A percentile compares a stretch with the other conserved stretches of the same genome.
Conservation (phyloP, 2,113 vertebrate genomes). For the Gila orcuttii region DNA sequence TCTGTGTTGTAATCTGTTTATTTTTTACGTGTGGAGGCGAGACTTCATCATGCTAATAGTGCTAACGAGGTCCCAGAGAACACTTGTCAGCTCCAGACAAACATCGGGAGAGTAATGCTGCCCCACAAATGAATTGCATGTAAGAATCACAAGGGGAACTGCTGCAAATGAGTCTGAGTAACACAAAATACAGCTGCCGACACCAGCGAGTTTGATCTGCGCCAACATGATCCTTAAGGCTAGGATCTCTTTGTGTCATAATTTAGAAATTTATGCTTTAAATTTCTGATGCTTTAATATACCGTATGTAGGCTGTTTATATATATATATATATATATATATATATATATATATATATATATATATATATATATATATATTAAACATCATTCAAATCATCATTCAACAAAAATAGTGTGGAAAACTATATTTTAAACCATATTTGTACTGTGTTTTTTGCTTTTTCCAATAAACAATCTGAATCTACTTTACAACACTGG, state of each 20-base stretch:
- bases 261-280: not conserved
- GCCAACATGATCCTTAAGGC: not conserved
- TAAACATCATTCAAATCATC: no score
- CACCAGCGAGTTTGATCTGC: not conserved
- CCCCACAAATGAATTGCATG: constrained; percentile 28
- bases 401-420: no score
- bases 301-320: not conserved
- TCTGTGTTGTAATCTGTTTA: constrained; percentile 51
- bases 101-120: constrained; percentile 38
- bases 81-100: constrained; percentile 48
- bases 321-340: no score
- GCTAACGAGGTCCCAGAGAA: constrained; percentile 59
- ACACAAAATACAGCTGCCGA: not conserved
- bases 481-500: no score
- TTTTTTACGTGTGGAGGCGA: constrained; percentile 27
- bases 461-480: no score
- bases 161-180: not conserved
- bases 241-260: no score
- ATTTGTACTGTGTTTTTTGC: no score
- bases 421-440: no score
- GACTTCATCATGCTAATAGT: constrained; percentile 58
- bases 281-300: not conserved
- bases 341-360: not conserved
- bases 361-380: no score
- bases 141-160: not conserved